Base-by-base conservation (phyloP, 2,888 invertebrate species). In the Cylindroiulus punctatus region DNA sequence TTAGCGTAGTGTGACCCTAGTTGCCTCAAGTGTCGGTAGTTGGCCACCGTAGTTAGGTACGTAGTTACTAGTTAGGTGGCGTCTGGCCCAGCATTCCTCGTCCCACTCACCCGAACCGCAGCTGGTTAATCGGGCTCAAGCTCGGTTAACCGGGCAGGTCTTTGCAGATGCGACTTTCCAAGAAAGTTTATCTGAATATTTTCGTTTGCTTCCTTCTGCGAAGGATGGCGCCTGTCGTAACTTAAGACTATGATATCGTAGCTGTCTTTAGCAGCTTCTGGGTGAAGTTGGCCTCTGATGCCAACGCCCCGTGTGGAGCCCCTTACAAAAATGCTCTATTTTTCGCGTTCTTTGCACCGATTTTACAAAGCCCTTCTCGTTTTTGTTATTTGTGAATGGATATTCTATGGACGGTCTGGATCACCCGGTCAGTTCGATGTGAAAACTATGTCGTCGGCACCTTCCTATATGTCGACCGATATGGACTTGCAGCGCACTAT, bases 141-240 rank as follows among this genome's bases (percentile, higher is more conserved):
- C 12, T 0, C 17, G 76, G 76, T 76, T 76, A 76, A 76, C 76
- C 30, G 76, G 76, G 76, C 76, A 76, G 76, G 83, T 42, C 44
- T 83, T 83, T 83, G 83, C 83, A 44, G 83, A 83, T 83, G 44
- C n/a, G 44, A 83, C 83, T 83, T 83, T 83, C 83, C 83, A 83
- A 83, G 83, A 83, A 83, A 83, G 83, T 83, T 42, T 83, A 44
- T 83, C 83, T 83, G 76, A 76, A 30, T 83, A 40, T 83, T 83
- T 83, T 44, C 19, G 83, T 83, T 83, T 83, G 83, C 40, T 83
- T 83, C 83, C 83, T 83, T 83, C 83, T 83, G 83, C 40, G 83
- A 83, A 83, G 83, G 83, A 83, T 83, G n/a, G 40, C 26, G 44
- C 44, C 36, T 76, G 26, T 76, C 76, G 76, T 76, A 76, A 76